phyloP scores from a whole-genome alignment of 1,140 invertebrate species.

The Lethocerus indicus region DNA sequence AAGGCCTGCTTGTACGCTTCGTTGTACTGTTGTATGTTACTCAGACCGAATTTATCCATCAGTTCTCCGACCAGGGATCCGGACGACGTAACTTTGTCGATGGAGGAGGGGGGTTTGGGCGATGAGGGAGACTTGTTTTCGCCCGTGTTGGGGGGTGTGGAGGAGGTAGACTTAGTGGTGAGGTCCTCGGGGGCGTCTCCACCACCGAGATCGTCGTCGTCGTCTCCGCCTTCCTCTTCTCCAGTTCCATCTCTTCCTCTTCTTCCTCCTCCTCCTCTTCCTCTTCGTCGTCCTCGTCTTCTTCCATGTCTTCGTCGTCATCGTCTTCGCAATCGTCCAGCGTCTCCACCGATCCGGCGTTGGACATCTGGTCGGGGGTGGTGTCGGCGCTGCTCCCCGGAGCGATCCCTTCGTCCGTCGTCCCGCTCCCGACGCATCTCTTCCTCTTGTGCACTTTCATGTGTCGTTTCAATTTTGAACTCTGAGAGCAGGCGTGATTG shows the following conservation, averaged over 20 bases:
- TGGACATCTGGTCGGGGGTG: slow-evolving; percentile 37
- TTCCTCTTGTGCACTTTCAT: slow-evolving; percentile 49
- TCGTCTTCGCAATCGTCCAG: slow-evolving; percentile 66
- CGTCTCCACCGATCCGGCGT: slow-evolving; percentile 48
- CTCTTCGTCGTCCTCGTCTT: slow-evolving; percentile 47
- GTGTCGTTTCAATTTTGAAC: slow-evolving; percentile 70
- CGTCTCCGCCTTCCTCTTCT: slow-evolving; percentile 26
- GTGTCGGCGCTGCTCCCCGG: slow-evolving; percentile 18
- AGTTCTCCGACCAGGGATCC: slow-evolving; percentile 84
- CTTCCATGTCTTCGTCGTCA: slow-evolving; percentile 48
- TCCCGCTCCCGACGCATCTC: slow-evolving; percentile 22
- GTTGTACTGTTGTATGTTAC: slow-evolving; percentile 85
- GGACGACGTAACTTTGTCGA: slow-evolving; percentile 25
- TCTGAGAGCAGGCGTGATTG: slow-evolving; percentile 49
- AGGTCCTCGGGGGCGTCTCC: slow-evolving; percentile 69
- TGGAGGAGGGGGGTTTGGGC: slow-evolving; percentile 23
- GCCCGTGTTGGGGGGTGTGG: slow-evolving; percentile 27
- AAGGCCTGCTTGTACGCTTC: slow-evolving; percentile 90
- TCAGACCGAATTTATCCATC: slow-evolving; percentile 91
- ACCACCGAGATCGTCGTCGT: slow-evolving; percentile 31
- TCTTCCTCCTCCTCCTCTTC: slow-evolving; percentile 43
- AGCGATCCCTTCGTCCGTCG: slow-evolving; percentile 30
- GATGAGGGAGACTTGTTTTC: slow-evolving; percentile 24
- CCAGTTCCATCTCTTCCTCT: slow-evolving; percentile 23
- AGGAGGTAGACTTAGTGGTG: slow-evolving; percentile 33